Evolutionary conservation across 2,888 invertebrate genomes (phyloP), one percentile per base, ranked within the genome.

Genomic region (Flexamia atlantica): DNA sequence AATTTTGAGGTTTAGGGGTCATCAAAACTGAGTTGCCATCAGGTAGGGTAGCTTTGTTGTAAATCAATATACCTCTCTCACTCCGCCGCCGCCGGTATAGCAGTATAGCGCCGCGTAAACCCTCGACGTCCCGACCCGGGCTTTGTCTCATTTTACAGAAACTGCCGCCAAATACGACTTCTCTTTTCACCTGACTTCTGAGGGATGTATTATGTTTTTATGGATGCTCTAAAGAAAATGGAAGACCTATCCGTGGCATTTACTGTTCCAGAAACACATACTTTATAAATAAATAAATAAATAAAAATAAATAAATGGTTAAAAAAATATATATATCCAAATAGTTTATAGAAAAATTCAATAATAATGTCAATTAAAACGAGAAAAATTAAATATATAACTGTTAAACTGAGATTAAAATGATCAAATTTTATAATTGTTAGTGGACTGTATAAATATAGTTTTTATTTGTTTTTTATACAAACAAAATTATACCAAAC

Each of bases 41-140:
- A 76, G 46, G 23, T 76, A 12, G 28, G 42, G 20, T 46, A 28
- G 74, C 74, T 76, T 76, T 76, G 74, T 76, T 36, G 42, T 23
- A 42, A 76, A 76, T 46, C 74, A 42, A 76, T 76, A 76, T 46
- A 76, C 46, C 28, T 64, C 64, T 64, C 64, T 64, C 64, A 28
- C 64, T 64, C 30, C 64, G 14, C 28, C 30, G 17, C 64, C 64
- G 30, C 1, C 20, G 53, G 64, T 25, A 64, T 64, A 64, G 64
- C 20, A 23, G 64, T 25, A 64, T 64, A 64, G 64, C 10, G 64
- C 64, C 5, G 14, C 28, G 64, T 64, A 64, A 64, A 64, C 64
- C 57, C 64, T 25, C 25, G 4, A 3, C 23, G 23, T 57, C 57
- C 57, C 57, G 9, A 23, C 64, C 28, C 28, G 28, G 25, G 10